Base-by-base conservation (phyloP, 2,113 vertebrate genomes). In the Entelurus aequoreus region DNA sequence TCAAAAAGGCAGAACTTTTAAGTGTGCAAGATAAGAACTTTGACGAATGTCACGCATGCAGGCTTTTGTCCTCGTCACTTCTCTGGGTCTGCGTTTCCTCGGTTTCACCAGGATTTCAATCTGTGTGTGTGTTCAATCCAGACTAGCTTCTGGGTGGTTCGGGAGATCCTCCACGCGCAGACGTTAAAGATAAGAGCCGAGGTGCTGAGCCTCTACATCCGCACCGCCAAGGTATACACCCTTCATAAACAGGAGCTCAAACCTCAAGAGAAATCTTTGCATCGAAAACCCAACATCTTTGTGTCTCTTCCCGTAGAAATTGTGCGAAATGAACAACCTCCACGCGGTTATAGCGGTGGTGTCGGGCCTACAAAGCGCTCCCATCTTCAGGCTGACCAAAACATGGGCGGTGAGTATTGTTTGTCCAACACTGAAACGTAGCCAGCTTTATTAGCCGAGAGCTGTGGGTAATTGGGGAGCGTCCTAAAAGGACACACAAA, bases 111-210 rank as follows among this genome's bases (percentile, higher is more conserved):
- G 12, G 13, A 36, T 53, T 37, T 44, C 37, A 54, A 54, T 66
- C 4, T 63, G 7, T 51, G 4, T 68, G 14, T 69, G 9, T 57
- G 2, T 77, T 8, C 50, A 69, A 81, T 88, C 46, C 76, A 99
- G 97, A 95, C 97, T 10, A 99, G 94, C 87, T 99, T 99, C 91
- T 99, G 97, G 97, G 97, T 99, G 69, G 95, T 98, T 66, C 90
- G 95, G 90, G 96, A 99, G 87, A 98, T 98, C 87, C 94, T 99
- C 68, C 96, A 97, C 49, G 94, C 97, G 28, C 97, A 97, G 58
- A 99, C 95, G 6, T 86, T 99, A 88, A 99, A 99, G 92, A 99
- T 98, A 86, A 90, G 97, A 90, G 96, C 97, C 2, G 97, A 99
- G 81, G 97, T 99, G 86, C 77, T 99, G 89, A 98, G 95, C 88